Evolutionary conservation across 2,797 vertebrate species (phyloP), one percentile per base, ranked within the genome.

Genomic region (Oreonectes daqikongensis): DNA sequence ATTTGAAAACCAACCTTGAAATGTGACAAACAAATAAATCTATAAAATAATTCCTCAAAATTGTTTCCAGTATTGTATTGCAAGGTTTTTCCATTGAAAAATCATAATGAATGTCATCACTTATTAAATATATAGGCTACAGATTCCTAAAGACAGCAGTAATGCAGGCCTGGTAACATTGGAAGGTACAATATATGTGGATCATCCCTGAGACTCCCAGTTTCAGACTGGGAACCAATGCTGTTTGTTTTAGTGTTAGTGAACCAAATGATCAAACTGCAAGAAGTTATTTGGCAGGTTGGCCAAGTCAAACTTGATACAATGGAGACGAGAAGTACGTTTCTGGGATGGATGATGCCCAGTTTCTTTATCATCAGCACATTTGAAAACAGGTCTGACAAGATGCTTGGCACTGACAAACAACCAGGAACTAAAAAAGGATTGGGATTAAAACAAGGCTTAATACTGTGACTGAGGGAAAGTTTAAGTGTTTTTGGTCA

Each of bases 1-100:
- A 92, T 88, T 90, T 85, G 88, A 89, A 91, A 87, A 90, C 7
- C 35, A 87, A 86, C 11, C 22, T 63, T 60, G 11, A 86, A 86
- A 74, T 65, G 60, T 55, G 28, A 55, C 5, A n/a, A 83, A 86
- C 78, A 22, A 32, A 71, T 63, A 71, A 61, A 28, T 15, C 20
- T 73, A 22, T 52, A 38, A 63, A 72, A 84, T 60, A 64, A 57
- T 74, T 72, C 46, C 44, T 72, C 35, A 76, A 42, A 75, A 59
- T 55, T 79, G 63, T 63, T 84, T 79, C 81, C 83, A 86, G 88
- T 79, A 70, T 81, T 80, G 70, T 88, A 90, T 90, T 91, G 88
- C 85, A 86, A 68, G 61, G 55, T 69, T 72, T 82, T 80, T 69
- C 73, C 73, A 84, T 70, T 78, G 69, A 70, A 84, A 83, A 73